A percentile compares a stretch with the other conserved stretches of the same genome.
Conservation (phyloP, 2,797 vertebrate genomes). For the Brachyrhaphis roseni region DNA sequence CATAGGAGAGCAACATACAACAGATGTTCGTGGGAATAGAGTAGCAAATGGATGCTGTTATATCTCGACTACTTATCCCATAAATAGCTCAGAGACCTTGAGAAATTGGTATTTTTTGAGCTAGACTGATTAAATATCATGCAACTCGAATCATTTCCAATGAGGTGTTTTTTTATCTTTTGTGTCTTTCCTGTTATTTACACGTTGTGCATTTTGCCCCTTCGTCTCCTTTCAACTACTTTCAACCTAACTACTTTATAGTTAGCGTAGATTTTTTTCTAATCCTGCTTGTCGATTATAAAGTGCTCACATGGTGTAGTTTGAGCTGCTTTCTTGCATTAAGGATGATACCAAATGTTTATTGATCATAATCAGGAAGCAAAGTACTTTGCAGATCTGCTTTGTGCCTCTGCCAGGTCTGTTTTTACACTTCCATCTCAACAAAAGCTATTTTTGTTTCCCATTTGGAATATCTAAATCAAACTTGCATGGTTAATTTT, state of each 20-base stretch:
- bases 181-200: not conserved
- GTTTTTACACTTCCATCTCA: not conserved
- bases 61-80: constrained; percentile 34
- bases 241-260: no score
- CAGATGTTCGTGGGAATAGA: constrained; percentile 14
- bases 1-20: constrained; percentile 15
- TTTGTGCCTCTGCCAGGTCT: constrained; percentile 11
- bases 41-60: constrained; percentile 17
- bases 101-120: not conserved
- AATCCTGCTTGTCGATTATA: not conserved
- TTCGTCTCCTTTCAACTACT: not conserved
- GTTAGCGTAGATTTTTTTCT: not conserved
- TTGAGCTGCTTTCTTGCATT: constrained; percentile 8
- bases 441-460: constrained; percentile 13
- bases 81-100: constrained; percentile 23
- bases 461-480: not conserved
- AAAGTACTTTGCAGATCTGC: constrained; percentile 21
- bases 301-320: not conserved
- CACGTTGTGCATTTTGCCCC: not conserved
- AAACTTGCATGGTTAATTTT: not conserved
- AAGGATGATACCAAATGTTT: constrained; percentile 1
- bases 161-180: not conserved
- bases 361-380: not conserved
- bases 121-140: not conserved
- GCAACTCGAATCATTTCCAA: not conserved